Conservation (phyloP, 2,113 vertebrate genomes). For the Puffinus mauretanicus region DNA sequence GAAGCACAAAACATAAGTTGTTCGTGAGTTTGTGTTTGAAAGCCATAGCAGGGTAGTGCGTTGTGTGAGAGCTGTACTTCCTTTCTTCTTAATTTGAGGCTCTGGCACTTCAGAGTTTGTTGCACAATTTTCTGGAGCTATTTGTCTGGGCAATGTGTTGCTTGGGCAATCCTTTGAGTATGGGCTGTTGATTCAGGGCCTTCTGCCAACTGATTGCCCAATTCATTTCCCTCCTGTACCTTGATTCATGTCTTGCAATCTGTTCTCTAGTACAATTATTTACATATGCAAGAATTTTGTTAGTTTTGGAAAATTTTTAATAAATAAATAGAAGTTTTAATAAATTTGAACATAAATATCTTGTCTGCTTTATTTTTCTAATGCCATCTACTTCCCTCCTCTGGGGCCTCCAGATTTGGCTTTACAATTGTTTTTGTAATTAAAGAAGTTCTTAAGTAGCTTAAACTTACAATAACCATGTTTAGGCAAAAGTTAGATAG, state of each 20-base stretch:
- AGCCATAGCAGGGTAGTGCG: neutral
- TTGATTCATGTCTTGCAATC: neutral
- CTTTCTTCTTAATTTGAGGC: neutral
- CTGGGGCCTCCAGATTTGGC: neutral
- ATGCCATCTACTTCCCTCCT: neutral
- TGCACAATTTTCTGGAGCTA: neutral
- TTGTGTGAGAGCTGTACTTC: neutral
- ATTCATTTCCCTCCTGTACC: neutral
- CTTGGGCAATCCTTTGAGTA: constrained; percentile 4
- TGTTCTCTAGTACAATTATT: neutral
- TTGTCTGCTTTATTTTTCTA: neutral
- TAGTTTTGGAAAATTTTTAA: neutral
- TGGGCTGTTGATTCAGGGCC: neutral
- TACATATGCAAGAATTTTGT: neutral
- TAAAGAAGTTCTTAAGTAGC: neutral
- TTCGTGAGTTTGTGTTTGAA: neutral
- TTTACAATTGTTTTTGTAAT: neutral
- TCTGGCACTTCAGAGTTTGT: neutral
- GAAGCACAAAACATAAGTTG: neutral
- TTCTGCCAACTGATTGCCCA: constrained; percentile 16
- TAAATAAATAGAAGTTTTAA: neutral
- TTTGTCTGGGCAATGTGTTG: neutral
- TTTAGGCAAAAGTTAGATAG: neutral
- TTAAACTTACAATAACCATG: neutral
- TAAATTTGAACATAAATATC: neutral